These are phyloP conservation scores for Formica selysi DNA, from an alignment of 1,140 invertebrate species.

Conservation along the genomic window DNA sequence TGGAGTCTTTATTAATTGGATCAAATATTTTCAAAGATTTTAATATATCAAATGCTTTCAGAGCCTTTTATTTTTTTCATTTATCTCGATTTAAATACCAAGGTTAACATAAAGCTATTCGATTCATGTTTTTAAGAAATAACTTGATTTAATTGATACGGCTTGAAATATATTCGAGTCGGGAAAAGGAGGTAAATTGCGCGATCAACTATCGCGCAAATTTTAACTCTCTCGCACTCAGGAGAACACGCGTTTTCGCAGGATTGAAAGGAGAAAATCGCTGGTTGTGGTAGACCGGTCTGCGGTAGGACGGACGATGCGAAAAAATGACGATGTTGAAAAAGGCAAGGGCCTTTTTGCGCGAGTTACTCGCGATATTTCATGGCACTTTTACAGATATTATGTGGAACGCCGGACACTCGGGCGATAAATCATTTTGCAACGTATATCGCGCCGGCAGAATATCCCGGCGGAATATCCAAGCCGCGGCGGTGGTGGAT, in stretches of 20 bases:
- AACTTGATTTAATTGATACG: constrained; percentile 47
- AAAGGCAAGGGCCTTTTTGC: constrained; percentile 51
- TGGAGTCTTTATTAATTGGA: background rate
- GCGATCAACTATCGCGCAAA: constrained; percentile 48
- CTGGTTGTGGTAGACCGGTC: constrained; percentile 36
- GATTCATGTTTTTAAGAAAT: constrained; percentile 29
- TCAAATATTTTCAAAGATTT: background rate
- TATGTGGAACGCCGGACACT: constrained; percentile 52
- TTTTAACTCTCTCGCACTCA: constrained; percentile 39
- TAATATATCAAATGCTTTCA: background rate
- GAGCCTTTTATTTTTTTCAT: background rate
- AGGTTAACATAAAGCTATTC: background rate
- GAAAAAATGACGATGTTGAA: constrained; percentile 59
- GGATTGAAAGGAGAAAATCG: constrained; percentile 23
- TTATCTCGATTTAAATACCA: background rate
- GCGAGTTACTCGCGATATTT: constrained; percentile 61
- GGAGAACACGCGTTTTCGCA: constrained; percentile 8
- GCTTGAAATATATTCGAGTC: constrained; percentile 21
- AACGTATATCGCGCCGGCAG: constrained; percentile 39
- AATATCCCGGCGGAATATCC: background rate
- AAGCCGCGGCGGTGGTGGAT: constrained; percentile 31
- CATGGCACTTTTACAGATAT: constrained; percentile 65
- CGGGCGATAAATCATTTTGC: constrained; percentile 63
- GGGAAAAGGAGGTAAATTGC: constrained; percentile 41
- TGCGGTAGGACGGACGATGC: background rate